Evolutionary conservation across 2,888 invertebrate genomes (phyloP).

Genomic region (Tyria jacobaeae): DNA sequence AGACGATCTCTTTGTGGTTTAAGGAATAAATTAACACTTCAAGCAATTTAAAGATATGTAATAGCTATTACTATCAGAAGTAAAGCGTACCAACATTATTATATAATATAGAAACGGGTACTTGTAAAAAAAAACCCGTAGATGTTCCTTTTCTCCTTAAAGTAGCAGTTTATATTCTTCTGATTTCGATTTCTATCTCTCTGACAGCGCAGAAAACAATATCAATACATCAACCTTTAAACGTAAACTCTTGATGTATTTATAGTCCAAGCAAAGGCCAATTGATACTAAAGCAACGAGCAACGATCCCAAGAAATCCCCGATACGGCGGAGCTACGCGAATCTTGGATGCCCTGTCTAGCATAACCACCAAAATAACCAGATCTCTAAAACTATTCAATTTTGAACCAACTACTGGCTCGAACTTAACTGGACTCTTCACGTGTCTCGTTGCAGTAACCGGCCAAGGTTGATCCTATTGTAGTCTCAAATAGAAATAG

Average conservation of each 20-base stretch:
- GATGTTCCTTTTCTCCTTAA: neutral
- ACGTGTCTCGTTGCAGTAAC: conserved; percentile 43
- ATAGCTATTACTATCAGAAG: no score
- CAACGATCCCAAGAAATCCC: conserved; percentile 68
- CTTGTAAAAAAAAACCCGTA: neutral
- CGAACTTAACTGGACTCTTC: conserved; percentile 44
- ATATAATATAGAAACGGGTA: no score
- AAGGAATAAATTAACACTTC: no score
- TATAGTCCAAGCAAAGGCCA: conserved; percentile 65
- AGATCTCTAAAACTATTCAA: conserved; percentile 41
- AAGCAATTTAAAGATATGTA: no score
- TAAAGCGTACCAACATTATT: no score
- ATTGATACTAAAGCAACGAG: conserved; percentile 63
- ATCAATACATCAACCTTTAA: conserved; percentile 58
- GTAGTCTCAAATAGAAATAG: conserved; percentile 25
- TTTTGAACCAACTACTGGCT: conserved; percentile 34
- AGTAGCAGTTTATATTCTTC: conserved; percentile 1
- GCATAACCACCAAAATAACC: conserved; percentile 47
- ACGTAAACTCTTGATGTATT: conserved; percentile 73
- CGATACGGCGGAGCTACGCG: conserved; percentile 61
- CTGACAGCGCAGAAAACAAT: conserved; percentile 44
- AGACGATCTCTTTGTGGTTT: no score
- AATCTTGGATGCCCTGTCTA: conserved; percentile 63
- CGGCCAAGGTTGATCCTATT: conserved; percentile 37
- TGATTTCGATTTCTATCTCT: conserved; percentile 23